These are phyloP conservation scores for Oopsacas minuta DNA, from an alignment of 37 sponge, comb jelly and placozoan genomes.

Conservation along the genomic window DNA sequence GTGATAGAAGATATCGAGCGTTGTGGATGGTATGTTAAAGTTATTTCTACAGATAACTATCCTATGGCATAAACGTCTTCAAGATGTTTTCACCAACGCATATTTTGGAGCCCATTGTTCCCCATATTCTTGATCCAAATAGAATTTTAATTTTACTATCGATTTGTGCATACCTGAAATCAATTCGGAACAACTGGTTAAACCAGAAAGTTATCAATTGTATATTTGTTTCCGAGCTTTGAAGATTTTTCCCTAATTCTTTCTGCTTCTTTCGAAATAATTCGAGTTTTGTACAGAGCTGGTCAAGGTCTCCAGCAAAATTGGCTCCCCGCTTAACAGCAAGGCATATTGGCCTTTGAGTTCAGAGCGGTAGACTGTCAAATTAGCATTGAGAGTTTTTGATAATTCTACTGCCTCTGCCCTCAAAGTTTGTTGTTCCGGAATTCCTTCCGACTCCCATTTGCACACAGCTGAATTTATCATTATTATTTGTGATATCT, in stretches of 20 bases:
- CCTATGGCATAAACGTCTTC: neutral
- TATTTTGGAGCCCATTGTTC: neutral
- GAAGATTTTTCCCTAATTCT: neutral
- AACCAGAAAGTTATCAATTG: neutral
- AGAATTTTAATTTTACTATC: neutral
- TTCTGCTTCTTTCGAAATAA: neutral
- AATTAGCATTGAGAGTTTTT: neutral
- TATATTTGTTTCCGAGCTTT: neutral
- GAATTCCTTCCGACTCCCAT: no score
- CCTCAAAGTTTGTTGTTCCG: neutral
- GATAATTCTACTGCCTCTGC: neutral
- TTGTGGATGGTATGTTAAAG: neutral
- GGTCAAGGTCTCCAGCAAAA: neutral
- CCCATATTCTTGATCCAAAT: neutral
- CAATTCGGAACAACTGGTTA: neutral
- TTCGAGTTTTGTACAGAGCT: neutral
- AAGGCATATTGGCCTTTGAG: neutral
- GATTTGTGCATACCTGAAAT: slow-evolving; percentile 16
- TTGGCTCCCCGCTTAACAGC: neutral
- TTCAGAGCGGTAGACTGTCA: neutral
- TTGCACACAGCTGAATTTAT: slow-evolving; percentile 6
- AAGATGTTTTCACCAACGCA: neutral
- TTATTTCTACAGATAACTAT: neutral
- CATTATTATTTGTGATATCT: neutral
- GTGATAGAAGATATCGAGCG: slow-evolving; percentile 2